phyloP scores from a whole-genome alignment of 2,797 vertebrate genomes.

The Enteromius paludinosus region DNA sequence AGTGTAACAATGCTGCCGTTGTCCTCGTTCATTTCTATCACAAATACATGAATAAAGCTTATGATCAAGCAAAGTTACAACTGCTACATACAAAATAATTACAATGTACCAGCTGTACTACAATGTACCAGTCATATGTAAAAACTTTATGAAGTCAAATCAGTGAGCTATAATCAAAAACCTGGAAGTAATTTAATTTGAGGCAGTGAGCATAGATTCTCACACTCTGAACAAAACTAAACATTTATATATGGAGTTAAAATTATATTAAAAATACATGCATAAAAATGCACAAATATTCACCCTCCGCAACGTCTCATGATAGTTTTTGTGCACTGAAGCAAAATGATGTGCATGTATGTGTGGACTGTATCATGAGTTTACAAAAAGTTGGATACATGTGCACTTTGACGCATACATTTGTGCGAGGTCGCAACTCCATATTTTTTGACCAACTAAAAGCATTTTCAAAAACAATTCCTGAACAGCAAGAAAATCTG shows the following conservation, averaged over 20 bases:
- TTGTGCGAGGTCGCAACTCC: neutral
- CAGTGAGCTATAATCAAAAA: neutral
- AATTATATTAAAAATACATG: conserved; percentile 7
- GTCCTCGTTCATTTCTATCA: neutral
- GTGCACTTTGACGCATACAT: neutral
- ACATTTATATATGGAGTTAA: neutral
- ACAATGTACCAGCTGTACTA: conserved; percentile 25
- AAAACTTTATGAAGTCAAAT: conserved; percentile 14
- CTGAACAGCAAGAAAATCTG: neutral
- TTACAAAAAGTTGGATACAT: neutral
- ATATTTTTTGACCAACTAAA: conserved; percentile 11
- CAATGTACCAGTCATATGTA: conserved; percentile 18
- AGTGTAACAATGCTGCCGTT: conserved; percentile 16
- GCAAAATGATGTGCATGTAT: neutral
- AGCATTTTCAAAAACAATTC: neutral
- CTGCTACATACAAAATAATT: conserved; percentile 1
- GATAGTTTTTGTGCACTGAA: neutral
- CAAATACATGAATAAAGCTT: conserved; percentile 14
- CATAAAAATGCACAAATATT: conserved; percentile 12
- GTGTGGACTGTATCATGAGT: neutral
- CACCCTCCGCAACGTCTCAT: neutral
- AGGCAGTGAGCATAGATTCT: neutral
- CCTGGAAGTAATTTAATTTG: neutral
- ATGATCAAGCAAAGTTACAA: neutral
- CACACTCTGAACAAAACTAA: neutral